Base-by-base conservation (phyloP, 2,797 vertebrate genomes). In the Eremophila alpestris region DNA sequence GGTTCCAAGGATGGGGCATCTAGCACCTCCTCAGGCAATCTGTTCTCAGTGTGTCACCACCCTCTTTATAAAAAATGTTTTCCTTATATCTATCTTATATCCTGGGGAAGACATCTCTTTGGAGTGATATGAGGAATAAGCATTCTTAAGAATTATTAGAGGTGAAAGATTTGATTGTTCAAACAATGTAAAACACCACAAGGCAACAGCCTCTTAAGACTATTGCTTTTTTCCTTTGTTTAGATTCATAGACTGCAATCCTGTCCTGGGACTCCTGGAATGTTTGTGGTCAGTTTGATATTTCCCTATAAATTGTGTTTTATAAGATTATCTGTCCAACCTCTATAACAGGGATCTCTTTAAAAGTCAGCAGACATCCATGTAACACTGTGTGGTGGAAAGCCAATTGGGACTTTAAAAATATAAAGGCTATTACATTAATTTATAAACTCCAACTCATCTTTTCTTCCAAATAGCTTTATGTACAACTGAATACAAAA, bases 241-340 rank as follows among this genome's bases (percentile, higher is more conserved):
- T 93, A 94, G 76, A 75, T 94, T 96, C 41, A 41, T 54, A 68
- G 30, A 7, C 92, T 92, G 90, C 80, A 93, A 96, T 94, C 36
- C 36, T 38, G 36, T 94, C 87, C 58, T 54, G 94, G 81, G 83
- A 89, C 83, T 96, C 76, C 75, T 96, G 93, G 96, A 96, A 97
- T 94, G 49, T 54, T 90, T 96, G 82, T 89, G 87, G 88, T 80
- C 55, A 93, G 70, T 93, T 93, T 95, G 93, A 81, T 84, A 96
- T 97, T 97, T 97, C 93, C 91, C 89, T 91, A 43, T 68, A 84
- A 95, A 89, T 75, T 87, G 64, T 81, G 43, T 67, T 83, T 92
- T 85, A 43, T 60, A 83, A 80, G 82, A 68, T 86, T 75, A 82
- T 48, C 63, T 77, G 68, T 87, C 86, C 77, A 87, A 59, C 24